Conservation (phyloP, 2,797 vertebrate genomes). For the Sarcophilus harrisii region DNA sequence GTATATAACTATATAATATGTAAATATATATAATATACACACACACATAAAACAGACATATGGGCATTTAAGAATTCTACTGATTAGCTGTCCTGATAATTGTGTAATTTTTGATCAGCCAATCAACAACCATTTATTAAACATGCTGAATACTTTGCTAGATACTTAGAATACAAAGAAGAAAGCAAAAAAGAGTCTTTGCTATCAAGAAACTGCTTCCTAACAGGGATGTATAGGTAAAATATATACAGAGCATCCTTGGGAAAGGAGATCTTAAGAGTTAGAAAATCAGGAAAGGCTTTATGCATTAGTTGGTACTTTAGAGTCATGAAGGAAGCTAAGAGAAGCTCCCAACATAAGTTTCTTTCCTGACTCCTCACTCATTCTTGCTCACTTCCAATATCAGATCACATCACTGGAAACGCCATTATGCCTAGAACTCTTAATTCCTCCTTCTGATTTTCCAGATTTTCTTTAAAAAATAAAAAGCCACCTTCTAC, state of each 20-base stretch:
- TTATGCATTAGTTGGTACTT: neutral
- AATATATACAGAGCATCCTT: neutral
- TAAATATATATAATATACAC: neutral
- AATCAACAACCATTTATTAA: neutral
- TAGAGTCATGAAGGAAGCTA: neutral
- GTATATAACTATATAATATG: neutral
- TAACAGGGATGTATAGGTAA: neutral
- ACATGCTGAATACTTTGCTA: neutral
- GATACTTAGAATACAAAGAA: neutral
- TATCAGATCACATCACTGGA: neutral
- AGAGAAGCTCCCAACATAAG: neutral
- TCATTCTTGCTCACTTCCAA: neutral
- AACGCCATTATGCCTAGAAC: neutral
- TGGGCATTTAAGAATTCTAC: neutral
- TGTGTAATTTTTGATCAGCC: neutral
- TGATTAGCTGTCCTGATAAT: neutral
- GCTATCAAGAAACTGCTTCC: neutral
- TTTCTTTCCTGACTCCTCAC: neutral
- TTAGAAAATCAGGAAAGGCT: neutral
- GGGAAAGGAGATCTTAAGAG: neutral
- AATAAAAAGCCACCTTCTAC: neutral
- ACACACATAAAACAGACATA: neutral
- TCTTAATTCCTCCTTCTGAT: neutral
- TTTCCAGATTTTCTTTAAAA: neutral
- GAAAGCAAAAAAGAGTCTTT: neutral